Conservation (phyloP, 2,113 vertebrate genomes). For the Psettodes erumei region DNA sequence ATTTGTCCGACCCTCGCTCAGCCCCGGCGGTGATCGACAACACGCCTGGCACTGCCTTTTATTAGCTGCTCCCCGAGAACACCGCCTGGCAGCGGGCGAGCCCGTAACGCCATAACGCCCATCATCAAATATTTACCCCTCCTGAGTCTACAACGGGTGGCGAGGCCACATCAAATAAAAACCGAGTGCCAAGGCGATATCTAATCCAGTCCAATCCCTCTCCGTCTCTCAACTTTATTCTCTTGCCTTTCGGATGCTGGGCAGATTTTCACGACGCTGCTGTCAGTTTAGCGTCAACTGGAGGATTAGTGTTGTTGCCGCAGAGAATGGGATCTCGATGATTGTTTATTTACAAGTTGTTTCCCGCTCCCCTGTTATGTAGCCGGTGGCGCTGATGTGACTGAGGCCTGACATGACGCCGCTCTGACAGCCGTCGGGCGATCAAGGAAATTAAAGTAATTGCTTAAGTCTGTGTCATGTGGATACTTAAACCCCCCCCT, state of each 20-base stretch:
- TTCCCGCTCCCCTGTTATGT: conserved; percentile 29
- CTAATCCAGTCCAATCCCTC: conserved; percentile 69
- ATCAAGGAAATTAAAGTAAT: conserved; percentile 79
- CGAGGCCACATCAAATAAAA: conserved; percentile 70
- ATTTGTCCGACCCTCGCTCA: conserved; percentile 61
- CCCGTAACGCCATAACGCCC: conserved; percentile 58
- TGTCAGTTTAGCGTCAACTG: conserved; percentile 72
- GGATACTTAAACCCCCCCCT: conserved; percentile 55
- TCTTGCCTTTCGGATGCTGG: conserved; percentile 34
- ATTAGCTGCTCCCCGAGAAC: conserved; percentile 61
- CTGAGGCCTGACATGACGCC: conserved; percentile 58
- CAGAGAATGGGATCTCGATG: conserved; percentile 41
- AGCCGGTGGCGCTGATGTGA: conserved; percentile 57
- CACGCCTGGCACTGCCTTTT: conserved; percentile 58
- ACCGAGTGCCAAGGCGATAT: conserved; percentile 63
- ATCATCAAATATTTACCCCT: conserved; percentile 78
- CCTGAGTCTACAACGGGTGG: conserved; percentile 58
- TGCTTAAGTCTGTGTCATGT: conserved; percentile 69
- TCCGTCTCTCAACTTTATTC: conserved; percentile 63
- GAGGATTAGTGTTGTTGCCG: conserved; percentile 56
- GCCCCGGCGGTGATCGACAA: conserved; percentile 55
- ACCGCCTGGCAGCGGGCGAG: conserved; percentile 56
- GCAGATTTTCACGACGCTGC: conserved; percentile 52
- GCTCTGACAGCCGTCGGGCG: conserved; percentile 66
- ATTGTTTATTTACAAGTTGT: conserved; percentile 74